Evolutionary conservation across 2,113 vertebrate species (phyloP), one percentile per base, ranked within the genome.

Genomic region (Phaethornis superciliosus): DNA sequence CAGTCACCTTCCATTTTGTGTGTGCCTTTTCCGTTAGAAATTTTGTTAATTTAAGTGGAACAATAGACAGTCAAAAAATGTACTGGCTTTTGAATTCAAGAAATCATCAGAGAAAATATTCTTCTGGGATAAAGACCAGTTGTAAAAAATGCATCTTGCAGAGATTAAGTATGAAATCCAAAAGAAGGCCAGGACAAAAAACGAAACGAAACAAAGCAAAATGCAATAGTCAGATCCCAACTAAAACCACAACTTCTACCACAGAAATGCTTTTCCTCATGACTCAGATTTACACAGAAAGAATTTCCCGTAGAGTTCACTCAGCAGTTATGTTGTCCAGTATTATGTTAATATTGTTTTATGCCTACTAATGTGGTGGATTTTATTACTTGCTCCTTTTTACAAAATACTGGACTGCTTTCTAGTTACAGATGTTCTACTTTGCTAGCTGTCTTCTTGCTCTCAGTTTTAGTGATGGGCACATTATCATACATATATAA

Each of bases 141-240:
- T 89, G 46, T 32, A 23, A 80, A 82, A 49, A 94, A 89, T 67
- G 22, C 8, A 69, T 80, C 81, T 76, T 89, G 30, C 27, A 49
- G 42, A 92, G 28, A 85, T 95, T 77, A 91, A 91, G 27, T 54
- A 60, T 47, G 93, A 93, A 92, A 58, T 12, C 37, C 56, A 30
- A 56, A 88, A 86, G 52, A 65, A 75, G 18, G 11, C 12, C 27
- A 85, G 23, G 35, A 47, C 23, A 90, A 87, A 82, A 33, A 42
- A 81, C 40, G 94, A 90, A 14, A 12, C 87, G 67, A 40, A 40
- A 15, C 10, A 21, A 89, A 80, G 13, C 40, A 88, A 89, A 90
- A 71, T 55, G 7, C 28, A 32, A 88, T 79, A 56, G 33, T 93
- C 56, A 83, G 40, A 33, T 78, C 22, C 74, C 42, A 79, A 21